Evolutionary conservation across 2,797 vertebrate species (phyloP).

Genomic region (Loris lydekkerianus): DNA sequence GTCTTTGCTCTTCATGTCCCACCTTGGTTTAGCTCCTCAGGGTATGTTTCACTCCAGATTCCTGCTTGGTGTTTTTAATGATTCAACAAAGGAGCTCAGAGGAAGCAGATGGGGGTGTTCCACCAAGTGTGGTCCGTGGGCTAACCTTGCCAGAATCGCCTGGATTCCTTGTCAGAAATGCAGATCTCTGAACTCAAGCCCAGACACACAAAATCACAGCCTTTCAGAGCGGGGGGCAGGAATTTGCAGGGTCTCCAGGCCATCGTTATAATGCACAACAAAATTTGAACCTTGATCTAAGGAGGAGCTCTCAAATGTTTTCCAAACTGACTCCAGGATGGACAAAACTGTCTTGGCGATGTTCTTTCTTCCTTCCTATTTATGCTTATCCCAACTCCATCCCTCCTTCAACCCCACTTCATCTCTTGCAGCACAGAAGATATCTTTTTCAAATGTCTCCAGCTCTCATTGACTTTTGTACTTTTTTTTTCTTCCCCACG

Average conservation of each 20-base stretch:
- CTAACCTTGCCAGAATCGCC: not conserved
- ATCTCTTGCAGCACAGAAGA: not conserved
- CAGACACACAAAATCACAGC: not conserved
- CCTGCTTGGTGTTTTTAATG: not conserved
- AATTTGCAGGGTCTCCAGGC: not conserved
- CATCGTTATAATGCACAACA: not conserved
- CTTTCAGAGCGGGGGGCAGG: not conserved
- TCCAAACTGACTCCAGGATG: not conserved
- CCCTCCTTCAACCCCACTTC: not conserved
- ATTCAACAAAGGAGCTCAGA: not conserved
- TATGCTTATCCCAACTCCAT: not conserved
- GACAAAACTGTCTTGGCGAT: not conserved
- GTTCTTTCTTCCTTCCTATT: not conserved
- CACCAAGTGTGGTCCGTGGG: rapidly evolving
- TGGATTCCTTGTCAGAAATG: not conserved
- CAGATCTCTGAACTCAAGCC: not conserved
- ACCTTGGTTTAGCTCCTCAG: not conserved
- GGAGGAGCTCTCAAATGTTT: not conserved
- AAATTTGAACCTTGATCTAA: not conserved
- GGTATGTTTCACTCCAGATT: not conserved
- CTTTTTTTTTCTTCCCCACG: not conserved
- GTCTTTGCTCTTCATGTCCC: not conserved
- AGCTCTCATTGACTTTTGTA: not conserved
- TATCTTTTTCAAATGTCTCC: not conserved
- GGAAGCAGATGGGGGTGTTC: not conserved